These are phyloP conservation scores for Trogon surrucura DNA, from an alignment of 2,113 vertebrate genomes.

Conservation along the genomic window DNA sequence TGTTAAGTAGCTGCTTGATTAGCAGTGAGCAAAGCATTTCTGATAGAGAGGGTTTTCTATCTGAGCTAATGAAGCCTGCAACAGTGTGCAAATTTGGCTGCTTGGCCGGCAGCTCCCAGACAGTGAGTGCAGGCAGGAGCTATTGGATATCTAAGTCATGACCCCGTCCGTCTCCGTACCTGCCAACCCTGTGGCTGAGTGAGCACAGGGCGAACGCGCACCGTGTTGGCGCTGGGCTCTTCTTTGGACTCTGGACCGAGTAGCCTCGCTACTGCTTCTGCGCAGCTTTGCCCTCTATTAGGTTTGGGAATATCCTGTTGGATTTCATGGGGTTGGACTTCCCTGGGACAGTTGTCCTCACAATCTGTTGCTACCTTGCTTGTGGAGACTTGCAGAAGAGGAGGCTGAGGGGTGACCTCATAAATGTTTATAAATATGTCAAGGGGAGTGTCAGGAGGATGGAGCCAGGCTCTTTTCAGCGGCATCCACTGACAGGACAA, in stretches of 20 bases:
- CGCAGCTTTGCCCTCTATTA: fast-evolving
- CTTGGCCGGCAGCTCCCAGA: neutral
- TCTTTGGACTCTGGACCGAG: neutral
- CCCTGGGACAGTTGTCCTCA: neutral
- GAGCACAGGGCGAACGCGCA: fast-evolving
- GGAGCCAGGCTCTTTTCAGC: too few species aligned
- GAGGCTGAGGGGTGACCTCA: too few species aligned
- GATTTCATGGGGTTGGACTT: neutral
- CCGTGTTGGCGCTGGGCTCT: fast-evolving
- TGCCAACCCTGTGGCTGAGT: fast-evolving
- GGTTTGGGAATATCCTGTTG: neutral
- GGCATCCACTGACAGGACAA: too few species aligned
- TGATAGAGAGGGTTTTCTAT: neutral
- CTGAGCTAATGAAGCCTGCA: neutral
- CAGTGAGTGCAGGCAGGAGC: neutral
- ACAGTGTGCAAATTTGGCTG: neutral
- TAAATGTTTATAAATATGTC: too few species aligned
- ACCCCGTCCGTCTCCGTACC: neutral
- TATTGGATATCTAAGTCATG: neutral
- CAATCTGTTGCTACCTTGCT: neutral
- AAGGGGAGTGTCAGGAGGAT: too few species aligned
- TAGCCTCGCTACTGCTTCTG: neutral
- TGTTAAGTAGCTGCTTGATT: neutral
- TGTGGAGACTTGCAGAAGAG: neutral
- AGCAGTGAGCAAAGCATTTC: neutral